Conservation (phyloP, 2,888 invertebrate genomes). For the Dendrolimus pini region DNA sequence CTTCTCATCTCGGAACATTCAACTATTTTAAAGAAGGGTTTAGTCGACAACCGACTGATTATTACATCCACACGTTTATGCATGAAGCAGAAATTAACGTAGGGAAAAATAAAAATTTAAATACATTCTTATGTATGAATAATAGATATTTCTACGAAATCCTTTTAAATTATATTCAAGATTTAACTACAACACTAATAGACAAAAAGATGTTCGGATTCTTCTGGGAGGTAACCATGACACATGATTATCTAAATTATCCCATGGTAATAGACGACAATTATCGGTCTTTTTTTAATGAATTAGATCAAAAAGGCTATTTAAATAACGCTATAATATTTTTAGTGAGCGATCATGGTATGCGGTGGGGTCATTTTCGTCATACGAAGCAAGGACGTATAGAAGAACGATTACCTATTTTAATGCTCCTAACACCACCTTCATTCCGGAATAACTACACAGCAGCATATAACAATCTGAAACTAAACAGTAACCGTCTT, state of each 20-base stretch:
- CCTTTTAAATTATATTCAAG: slow-evolving; percentile 80
- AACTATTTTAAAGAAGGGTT: neutral
- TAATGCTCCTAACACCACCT: slow-evolving; percentile 81
- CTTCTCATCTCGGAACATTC: slow-evolving; percentile 21
- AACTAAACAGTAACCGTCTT: slow-evolving; percentile 78
- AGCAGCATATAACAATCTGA: slow-evolving; percentile 77
- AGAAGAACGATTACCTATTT: slow-evolving; percentile 90
- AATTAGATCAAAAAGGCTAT: slow-evolving; percentile 57
- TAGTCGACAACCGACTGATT: slow-evolving; percentile 80
- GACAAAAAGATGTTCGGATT: slow-evolving; percentile 82
- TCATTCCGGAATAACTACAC: slow-evolving; percentile 80
- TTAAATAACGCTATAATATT: slow-evolving; percentile 81
- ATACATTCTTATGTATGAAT: slow-evolving; percentile 81
- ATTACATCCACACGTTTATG: slow-evolving; percentile 84
- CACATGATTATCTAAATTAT: slow-evolving; percentile 87
- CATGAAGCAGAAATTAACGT: slow-evolving; percentile 72
- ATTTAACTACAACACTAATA: slow-evolving; percentile 75
- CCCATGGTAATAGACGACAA: slow-evolving; percentile 82
- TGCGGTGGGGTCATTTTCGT: slow-evolving; percentile 87
- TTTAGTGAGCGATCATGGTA: slow-evolving; percentile 91
- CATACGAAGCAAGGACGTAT: slow-evolving; percentile 87
- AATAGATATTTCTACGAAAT: slow-evolving; percentile 79
- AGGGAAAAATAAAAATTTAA: slow-evolving; percentile 75
- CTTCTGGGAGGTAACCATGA: slow-evolving; percentile 87
- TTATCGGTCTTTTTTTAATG: slow-evolving; percentile 73